These are phyloP conservation scores for Asteroscopus sphinx DNA, from an alignment of 2,888 invertebrate genomes.

Conservation along the genomic window DNA sequence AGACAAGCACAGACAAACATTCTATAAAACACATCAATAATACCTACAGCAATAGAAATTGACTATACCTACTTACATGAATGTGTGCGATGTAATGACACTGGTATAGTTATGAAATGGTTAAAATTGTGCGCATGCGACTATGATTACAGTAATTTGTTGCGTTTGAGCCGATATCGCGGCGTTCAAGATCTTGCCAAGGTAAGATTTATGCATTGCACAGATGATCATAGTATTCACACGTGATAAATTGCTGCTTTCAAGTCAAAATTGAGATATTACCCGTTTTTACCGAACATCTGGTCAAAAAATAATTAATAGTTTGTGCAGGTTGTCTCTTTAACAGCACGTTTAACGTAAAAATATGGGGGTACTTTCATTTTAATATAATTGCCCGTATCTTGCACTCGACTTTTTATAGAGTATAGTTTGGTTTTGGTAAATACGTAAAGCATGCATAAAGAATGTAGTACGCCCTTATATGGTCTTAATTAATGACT, in stretches of 20 bases:
- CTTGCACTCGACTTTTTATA: conserved; percentile 18
- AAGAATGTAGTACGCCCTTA: conserved; percentile 8
- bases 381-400: conserved; percentile 21
- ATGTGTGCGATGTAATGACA: conserved; percentile 61
- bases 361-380: conserved; percentile 44
- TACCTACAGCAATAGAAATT: conserved; percentile 39
- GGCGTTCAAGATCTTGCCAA: conserved; percentile 67
- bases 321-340: conserved; percentile 36
- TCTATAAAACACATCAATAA: conserved; percentile 24
- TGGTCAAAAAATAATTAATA: conserved; percentile 49
- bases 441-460: neutral
- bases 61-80: too few species aligned
- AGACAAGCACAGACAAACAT: conserved; percentile 22
- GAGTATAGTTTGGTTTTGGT: neutral
- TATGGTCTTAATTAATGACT: conserved; percentile 12
- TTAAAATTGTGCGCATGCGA: conserved; percentile 69
- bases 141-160: conserved; percentile 74
- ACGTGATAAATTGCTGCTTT: conserved; percentile 54
- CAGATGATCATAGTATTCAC: conserved; percentile 57
- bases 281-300: conserved; percentile 54
- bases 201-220: conserved; percentile 63
- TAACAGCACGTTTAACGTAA: conserved; percentile 42
- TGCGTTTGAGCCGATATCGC: conserved; percentile 66
- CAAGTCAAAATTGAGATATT: conserved; percentile 60
- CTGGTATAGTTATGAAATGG: conserved; percentile 68